Conservation (phyloP, 2,797 vertebrate genomes). For the Hemitrygon akajei region DNA sequence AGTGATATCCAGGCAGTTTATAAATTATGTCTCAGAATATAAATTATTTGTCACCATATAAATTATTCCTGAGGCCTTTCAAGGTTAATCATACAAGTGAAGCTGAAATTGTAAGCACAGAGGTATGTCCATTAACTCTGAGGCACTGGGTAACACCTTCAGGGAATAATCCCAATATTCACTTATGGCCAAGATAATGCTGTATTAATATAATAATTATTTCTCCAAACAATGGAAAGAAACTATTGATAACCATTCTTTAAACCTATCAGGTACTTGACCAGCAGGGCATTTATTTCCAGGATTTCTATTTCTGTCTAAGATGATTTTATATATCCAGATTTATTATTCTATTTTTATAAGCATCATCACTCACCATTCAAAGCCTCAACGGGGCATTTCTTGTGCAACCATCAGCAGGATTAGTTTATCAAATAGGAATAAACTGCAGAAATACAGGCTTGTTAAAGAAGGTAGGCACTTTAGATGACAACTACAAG, state of each 20-base stretch:
- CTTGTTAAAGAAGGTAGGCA: background rate
- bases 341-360: background rate
- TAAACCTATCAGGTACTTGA: background rate
- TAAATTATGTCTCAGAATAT: background rate
- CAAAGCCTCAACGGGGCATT: background rate
- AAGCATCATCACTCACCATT: background rate
- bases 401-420: background rate
- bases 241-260: background rate
- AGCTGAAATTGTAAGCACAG: background rate
- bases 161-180: background rate
- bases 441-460: background rate
- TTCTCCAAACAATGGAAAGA: background rate
- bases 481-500: too few species aligned
- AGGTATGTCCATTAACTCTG: too few species aligned
- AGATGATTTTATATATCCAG: background rate
- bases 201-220: background rate
- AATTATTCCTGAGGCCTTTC: constrained; percentile 18
- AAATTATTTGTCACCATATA: background rate
- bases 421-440: background rate
- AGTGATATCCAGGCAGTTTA: background rate
- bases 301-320: background rate
- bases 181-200: background rate
- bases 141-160: background rate
- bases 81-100: background rate
- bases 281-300: background rate